These are phyloP conservation scores for Periphyllus acericola DNA, from an alignment of 2,888 invertebrate genomes.

Conservation along the genomic window DNA sequence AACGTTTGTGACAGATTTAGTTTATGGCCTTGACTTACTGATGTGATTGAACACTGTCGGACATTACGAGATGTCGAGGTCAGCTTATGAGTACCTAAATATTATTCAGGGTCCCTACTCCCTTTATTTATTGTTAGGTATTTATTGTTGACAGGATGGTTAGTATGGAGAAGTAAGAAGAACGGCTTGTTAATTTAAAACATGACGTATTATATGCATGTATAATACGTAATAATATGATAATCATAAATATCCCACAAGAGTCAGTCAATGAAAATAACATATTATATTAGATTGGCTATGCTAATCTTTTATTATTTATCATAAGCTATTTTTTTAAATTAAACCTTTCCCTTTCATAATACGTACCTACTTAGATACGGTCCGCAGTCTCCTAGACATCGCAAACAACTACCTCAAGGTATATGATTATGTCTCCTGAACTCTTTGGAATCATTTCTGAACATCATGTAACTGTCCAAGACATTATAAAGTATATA, in stretches of 20 bases:
- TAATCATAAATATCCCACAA: background rate
- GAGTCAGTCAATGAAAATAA: background rate
- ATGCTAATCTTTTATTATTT: slow-evolving; percentile 24
- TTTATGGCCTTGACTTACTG: slow-evolving; percentile 36
- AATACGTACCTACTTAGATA: background rate
- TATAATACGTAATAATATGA: background rate
- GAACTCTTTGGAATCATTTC: background rate
- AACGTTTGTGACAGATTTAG: slow-evolving; percentile 7
- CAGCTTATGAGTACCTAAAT: background rate
- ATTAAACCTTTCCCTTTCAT: slow-evolving; percentile 24
- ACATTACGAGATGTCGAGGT: slow-evolving; percentile 37
- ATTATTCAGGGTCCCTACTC: slow-evolving; percentile 46
- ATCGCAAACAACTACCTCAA: background rate
- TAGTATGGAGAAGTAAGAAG: slow-evolving; percentile 3
- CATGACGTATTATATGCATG: background rate
- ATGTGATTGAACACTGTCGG: slow-evolving; percentile 5
- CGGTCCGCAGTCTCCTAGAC: background rate
- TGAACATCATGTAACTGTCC: slow-evolving; percentile 28
- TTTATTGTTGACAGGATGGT: slow-evolving; percentile 30
- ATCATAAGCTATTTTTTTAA: background rate
- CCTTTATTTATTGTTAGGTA: slow-evolving; percentile 17
- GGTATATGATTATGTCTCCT: background rate
- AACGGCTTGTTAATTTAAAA: background rate
- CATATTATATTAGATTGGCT: background rate
- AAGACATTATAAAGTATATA: background rate